Percentiles rank a stretch among this genome's conserved stretches.
These are phyloP conservation scores for Thecophora atra DNA, from an alignment of 2,888 invertebrate species.

Conservation along the genomic window DNA sequence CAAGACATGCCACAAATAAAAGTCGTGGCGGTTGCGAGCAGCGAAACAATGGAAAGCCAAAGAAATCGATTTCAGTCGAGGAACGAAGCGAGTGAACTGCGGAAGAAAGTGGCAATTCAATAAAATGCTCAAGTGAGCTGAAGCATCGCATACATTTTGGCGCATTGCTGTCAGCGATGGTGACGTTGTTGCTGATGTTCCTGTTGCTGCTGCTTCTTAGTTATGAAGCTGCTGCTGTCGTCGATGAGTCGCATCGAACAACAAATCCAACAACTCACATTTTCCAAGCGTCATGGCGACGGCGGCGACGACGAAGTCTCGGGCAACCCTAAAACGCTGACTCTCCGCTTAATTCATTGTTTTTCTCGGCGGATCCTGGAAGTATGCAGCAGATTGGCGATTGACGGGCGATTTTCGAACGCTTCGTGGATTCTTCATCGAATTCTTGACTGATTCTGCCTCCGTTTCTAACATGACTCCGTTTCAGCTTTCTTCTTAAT, in stretches of 20 bases:
- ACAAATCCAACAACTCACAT: constrained; percentile 10
- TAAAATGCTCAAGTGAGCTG: constrained; percentile 61
- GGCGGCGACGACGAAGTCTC: background rate
- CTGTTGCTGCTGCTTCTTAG: constrained; percentile 5
- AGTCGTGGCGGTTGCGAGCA: background rate
- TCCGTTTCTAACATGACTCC: too few relatives aligned
- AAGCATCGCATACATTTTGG: constrained; percentile 53
- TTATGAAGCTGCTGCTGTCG: background rate
- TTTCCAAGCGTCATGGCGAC: background rate
- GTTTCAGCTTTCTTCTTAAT: too few relatives aligned
- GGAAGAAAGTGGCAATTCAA: constrained; percentile 64
- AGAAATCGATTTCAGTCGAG: constrained; percentile 16
- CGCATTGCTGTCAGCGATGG: constrained; percentile 22
- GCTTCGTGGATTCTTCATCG: background rate
- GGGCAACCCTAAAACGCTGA: background rate
- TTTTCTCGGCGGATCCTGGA: background rate
- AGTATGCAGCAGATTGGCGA: background rate
- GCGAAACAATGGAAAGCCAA: background rate
- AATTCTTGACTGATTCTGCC: background rate
- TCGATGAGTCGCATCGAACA: constrained; percentile 1
- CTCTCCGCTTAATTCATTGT: background rate
- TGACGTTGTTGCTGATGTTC: constrained; percentile 13
- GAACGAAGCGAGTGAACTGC: constrained; percentile 48
- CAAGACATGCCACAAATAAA: constrained; percentile 9
- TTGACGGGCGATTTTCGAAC: background rate